Evolutionary conservation across 2,113 vertebrate genomes (phyloP), one percentile per base, ranked within the genome.

Genomic region (Seriola dumerili): DNA sequence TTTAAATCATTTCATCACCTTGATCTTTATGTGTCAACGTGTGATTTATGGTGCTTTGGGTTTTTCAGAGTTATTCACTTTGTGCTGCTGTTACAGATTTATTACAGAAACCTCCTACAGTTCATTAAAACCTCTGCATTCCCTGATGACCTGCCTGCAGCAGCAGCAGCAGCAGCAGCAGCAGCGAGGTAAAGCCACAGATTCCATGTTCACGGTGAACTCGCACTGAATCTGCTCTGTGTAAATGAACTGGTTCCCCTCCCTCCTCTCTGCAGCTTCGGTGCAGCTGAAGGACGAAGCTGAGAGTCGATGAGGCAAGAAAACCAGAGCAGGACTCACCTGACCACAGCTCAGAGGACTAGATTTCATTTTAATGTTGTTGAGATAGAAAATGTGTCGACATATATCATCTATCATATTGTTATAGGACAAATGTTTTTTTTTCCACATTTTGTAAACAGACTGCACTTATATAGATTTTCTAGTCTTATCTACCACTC

Each of bases 21-120:
- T 1, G 8, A 42, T 11, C 40, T 42, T 11, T 42, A 8, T 42
- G 40, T 11, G 40, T 8, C 8, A 38, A 11, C 34, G 34, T 36
- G 5, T 6, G 4, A 36, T 36, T 36, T 36, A 36, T 36, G 34
- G 6, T 36, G 34, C 34, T 36, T 36, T 36, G 4, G 34, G 34
- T 36, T 36, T 36, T 48, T 21, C 48, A 50, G 48, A 19, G 5
- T 8, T 16, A 4, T 48, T 17, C 46, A 48, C 23, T 55, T 23
- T 12, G 21, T 25, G 1, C 21, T 55, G 29, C 59, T 12, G 17
- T 75, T 55, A 8, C 59, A 87, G 85, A 66, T 92, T 54, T 36
- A 83, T 58, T 85, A 91, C 71, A 75, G 69, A 67, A 34, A 80
- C 3, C 57, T 90, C 9, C 74, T 91, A 5, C 32, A 77, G 2